Base-by-base conservation (phyloP, 1,140 invertebrate genomes). In the Neodiprion fabricii region DNA sequence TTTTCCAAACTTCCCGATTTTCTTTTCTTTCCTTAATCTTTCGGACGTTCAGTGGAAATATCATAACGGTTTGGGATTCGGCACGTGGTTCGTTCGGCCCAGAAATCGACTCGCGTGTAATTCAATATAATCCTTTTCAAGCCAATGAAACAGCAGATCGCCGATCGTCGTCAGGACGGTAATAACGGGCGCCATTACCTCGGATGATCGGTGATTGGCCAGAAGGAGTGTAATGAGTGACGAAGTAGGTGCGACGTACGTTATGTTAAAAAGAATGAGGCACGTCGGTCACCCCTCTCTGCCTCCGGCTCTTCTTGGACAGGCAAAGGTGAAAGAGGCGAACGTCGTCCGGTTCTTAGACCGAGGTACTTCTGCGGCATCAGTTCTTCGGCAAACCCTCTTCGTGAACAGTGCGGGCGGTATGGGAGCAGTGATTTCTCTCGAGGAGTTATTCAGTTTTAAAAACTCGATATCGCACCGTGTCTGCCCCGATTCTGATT, bases 351-450 rank as follows among this genome's bases (percentile, higher is more conserved):
- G 77, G 75, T 78, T 84, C 84, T 85, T 85, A 71, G 72, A 75
- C 74, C 74, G 72, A 78, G 74, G 71, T 74, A 80, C 83, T 78
- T 78, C 79, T 71, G 79, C 80, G 74, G 81, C 75, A 80, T 79
- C 85, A 86, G 86, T 87, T 84, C 83, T 80, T 84, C 82, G 72
- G 74, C 77, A 70, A 78, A 79, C 73, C 77, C 81, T 75, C 77
- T 79, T 49, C 73, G 17, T 77, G 72, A 78, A 79, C n/a, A 61
- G 53, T 61, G 53, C 11, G 11, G 53, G 5, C 28, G 5, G 28
- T 40, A 40, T 40, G 28, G 28, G 28, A 40, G 28, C 28, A 40
- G 28, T 40, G 28, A 40, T 40, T 40, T 5, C 28, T 1, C 28
- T 40, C 28, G 28, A 40, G 28, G 28, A 40, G 28, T 40, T 40